phyloP scores from a whole-genome alignment of 2,888 invertebrate genomes.

The Dasypolia templi region DNA sequence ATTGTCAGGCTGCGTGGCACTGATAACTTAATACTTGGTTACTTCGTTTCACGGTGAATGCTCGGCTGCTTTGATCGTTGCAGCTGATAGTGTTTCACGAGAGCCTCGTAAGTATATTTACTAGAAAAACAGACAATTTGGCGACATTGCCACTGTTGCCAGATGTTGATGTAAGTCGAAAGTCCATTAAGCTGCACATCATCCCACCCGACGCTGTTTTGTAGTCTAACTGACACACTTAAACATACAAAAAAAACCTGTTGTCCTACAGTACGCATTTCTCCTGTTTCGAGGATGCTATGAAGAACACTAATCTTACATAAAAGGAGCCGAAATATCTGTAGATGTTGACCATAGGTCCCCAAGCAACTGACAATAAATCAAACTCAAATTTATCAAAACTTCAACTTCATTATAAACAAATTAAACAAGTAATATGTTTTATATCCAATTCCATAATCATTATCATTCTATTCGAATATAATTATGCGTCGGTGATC shows the following conservation, averaged over 20 bases:
- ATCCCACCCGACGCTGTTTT: background rate
- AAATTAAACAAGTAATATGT: too few species aligned
- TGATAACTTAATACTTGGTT: slow-evolving; percentile 46
- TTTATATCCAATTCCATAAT: too few species aligned
- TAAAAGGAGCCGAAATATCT: background rate
- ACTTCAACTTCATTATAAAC: background rate
- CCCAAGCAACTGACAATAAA: background rate
- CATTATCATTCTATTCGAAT: slow-evolving; percentile 17
- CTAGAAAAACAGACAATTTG: slow-evolving; percentile 4
- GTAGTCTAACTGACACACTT: too few species aligned
- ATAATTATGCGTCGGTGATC: slow-evolving; percentile 13
- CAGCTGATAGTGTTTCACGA: slow-evolving; percentile 17
- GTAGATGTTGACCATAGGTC: background rate
- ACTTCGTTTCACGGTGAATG: slow-evolving; percentile 42
- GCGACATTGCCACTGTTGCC: background rate
- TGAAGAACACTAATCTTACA: background rate
- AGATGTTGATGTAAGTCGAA: background rate
- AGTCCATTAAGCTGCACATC: background rate
- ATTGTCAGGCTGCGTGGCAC: slow-evolving; percentile 21
- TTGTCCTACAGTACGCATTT: background rate
- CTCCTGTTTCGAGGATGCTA: background rate
- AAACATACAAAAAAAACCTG: too few species aligned
- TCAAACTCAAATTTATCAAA: background rate
- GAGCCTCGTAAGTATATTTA: background rate
- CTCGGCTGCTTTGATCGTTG: slow-evolving; percentile 11